Evolutionary conservation across 2,113 vertebrate genomes (phyloP).

Genomic region (Motacilla tschutschensis): DNA sequence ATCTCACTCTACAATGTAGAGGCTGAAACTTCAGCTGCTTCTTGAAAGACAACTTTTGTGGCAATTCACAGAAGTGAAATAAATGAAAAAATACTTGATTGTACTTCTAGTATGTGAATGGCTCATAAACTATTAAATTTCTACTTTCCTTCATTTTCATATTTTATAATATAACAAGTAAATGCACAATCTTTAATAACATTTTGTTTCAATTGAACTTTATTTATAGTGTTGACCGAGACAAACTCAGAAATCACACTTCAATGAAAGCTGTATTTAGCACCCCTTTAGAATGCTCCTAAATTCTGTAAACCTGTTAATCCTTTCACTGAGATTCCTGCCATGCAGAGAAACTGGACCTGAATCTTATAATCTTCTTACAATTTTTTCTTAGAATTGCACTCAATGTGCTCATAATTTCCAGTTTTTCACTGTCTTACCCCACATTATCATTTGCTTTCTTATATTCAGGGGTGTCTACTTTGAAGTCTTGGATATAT

Average conservation of each 20-base stretch:
- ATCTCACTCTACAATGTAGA: neutral
- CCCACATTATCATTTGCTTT: neutral
- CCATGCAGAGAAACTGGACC: neutral
- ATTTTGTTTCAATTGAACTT: neutral
- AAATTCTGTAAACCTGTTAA: neutral
- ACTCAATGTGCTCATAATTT: neutral
- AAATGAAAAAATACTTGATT: neutral
- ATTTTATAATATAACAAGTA: neutral
- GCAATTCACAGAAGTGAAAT: neutral
- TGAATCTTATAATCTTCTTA: neutral
- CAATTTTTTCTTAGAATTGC: neutral
- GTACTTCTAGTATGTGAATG: neutral
- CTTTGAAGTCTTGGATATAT: neutral
- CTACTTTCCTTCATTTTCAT: neutral
- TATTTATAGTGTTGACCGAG: neutral
- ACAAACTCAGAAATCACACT: neutral
- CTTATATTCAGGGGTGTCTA: neutral
- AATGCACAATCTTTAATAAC: neutral
- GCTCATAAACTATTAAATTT: neutral
- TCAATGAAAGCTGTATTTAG: neutral
- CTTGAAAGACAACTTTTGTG: neutral
- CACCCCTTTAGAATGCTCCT: neutral
- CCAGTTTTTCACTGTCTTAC: neutral
- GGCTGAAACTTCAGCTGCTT: neutral
- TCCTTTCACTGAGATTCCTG: neutral